Conservation (phyloP, 2,888 invertebrate species). For the Panopea generosa region DNA sequence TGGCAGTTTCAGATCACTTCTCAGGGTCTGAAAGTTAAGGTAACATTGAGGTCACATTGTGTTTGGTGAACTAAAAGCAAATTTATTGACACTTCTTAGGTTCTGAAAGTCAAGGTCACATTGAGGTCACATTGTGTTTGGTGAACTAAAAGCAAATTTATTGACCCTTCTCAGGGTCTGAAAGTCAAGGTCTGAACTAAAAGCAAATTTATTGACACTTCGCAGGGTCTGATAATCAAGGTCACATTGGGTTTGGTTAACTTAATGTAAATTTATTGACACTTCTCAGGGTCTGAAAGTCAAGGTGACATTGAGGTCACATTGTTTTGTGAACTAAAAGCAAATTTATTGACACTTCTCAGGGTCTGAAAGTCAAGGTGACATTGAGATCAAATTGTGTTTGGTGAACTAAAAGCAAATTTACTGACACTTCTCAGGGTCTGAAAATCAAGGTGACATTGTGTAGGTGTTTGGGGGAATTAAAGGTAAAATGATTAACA, state of each 20-base stretch:
- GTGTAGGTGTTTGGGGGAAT: neutral
- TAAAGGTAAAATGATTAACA: slow-evolving; percentile 73
- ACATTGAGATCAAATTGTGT: no score
- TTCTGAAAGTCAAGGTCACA: slow-evolving; percentile 64
- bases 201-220: no score
- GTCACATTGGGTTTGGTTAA: no score
- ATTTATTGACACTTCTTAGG: slow-evolving; percentile 56
- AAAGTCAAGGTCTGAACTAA: no score
- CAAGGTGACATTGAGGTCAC: neutral
- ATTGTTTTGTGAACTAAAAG: no score
- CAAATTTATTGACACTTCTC: slow-evolving; percentile 75
- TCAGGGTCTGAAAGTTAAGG: slow-evolving; percentile 73
- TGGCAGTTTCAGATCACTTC: slow-evolving; percentile 77
- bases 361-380: slow-evolving; percentile 70
- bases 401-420: slow-evolving; percentile 72
- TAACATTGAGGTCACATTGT: no score
- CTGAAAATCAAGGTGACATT: slow-evolving; percentile 57
- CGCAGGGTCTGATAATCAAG: slow-evolving; percentile 75
- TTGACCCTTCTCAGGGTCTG: slow-evolving; percentile 67
- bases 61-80: no score
- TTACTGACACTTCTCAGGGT: slow-evolving; percentile 77
- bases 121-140: no score
- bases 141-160: slow-evolving; percentile 72
- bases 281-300: slow-evolving; percentile 76
- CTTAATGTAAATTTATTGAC: slow-evolving; percentile 75